These are phyloP conservation scores for Pluvialis apricaria DNA, from an alignment of 2,113 vertebrate genomes.

Conservation along the genomic window DNA sequence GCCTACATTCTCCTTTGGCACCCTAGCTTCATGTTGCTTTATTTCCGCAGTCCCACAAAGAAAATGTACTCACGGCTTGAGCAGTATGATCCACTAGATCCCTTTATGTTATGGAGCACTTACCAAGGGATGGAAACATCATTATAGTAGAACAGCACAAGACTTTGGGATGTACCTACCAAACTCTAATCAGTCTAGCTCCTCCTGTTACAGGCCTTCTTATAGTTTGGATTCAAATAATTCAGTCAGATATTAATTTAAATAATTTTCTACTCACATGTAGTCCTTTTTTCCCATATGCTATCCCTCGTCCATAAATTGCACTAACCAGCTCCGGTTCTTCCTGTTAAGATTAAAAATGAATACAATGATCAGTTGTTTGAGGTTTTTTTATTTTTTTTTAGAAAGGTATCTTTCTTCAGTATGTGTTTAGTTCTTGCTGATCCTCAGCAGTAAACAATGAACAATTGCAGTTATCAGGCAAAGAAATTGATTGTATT, in stretches of 20 bases:
- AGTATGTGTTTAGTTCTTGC: neutral
- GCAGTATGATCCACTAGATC: neutral
- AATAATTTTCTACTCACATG: conserved; percentile 80
- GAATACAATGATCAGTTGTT: neutral
- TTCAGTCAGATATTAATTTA: neutral
- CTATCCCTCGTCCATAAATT: conserved; percentile 95
- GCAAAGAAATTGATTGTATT: neutral
- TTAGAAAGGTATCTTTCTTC: neutral
- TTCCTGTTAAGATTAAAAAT: conserved; percentile 77
- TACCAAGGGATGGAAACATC: neutral
- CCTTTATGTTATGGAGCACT: neutral
- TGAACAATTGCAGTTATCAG: neutral
- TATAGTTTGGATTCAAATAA: neutral
- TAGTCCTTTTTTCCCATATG: conserved; percentile 94
- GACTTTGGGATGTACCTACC: neutral
- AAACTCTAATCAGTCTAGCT: neutral
- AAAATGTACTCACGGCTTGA: fast-evolving
- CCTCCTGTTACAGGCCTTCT: neutral
- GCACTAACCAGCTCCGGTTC: conserved; percentile 95
- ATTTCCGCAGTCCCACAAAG: neutral
- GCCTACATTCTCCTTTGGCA: neutral
- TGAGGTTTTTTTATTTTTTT: neutral
- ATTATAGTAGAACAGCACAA: neutral
- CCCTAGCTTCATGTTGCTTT: neutral
- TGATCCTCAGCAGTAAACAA: neutral